phyloP scores from a whole-genome alignment of 2,113 vertebrate species.

The Sclerurus mexicanus region DNA sequence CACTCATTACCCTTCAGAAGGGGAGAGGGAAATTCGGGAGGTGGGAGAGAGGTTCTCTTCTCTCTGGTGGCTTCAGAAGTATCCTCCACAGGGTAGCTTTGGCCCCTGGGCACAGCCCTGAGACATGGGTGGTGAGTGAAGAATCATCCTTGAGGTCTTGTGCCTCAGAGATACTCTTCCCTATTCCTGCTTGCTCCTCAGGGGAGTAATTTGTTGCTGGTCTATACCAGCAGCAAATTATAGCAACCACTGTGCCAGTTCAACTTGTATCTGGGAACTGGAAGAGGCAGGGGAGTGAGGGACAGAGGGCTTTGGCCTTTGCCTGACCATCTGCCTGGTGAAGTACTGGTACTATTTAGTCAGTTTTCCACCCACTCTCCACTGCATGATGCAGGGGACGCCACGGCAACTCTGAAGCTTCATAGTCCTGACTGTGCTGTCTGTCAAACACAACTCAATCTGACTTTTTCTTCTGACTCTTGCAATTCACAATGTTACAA shows the following conservation, averaged over 20 bases:
- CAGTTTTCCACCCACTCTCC: background rate
- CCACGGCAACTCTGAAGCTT: background rate
- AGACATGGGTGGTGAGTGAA: constrained; percentile 18
- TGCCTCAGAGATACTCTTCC: constrained; percentile 22
- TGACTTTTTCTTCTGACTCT: background rate
- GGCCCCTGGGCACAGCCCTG: background rate
- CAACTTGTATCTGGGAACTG: constrained; percentile 14
- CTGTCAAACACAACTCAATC: background rate
- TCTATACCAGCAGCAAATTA: constrained; percentile 69
- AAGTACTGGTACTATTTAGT: constrained; percentile 50
- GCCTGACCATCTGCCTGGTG: constrained; percentile 57
- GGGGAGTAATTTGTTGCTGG: constrained; percentile 63
- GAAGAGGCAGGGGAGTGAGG: background rate
- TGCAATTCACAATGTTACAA: background rate
- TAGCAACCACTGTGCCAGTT: constrained; percentile 30
- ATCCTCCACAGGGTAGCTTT: background rate
- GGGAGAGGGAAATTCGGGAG: constrained; percentile 25
- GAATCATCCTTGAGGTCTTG: background rate
- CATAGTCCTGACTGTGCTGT: background rate
- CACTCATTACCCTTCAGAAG: constrained; percentile 53
- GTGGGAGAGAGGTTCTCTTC: constrained; percentile 50
- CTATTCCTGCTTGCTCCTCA: background rate
- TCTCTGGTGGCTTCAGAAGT: constrained; percentile 52
- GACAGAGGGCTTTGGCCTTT: constrained; percentile 59
- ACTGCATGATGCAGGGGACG: background rate